Base-by-base conservation (phyloP, 2,797 vertebrate genomes). In the Hybognathus amarus region DNA sequence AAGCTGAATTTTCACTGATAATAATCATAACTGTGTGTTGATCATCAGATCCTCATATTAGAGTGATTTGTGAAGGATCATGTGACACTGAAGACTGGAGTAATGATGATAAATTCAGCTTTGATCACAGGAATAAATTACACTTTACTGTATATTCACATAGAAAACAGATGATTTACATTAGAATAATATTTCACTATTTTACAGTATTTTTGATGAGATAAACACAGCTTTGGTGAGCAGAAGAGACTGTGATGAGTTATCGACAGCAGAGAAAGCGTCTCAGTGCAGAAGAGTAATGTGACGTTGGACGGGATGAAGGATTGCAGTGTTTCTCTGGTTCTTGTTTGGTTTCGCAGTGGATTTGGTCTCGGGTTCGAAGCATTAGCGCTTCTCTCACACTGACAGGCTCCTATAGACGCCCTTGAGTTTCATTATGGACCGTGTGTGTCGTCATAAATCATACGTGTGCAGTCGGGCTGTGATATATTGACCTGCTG, bases 391-490 rank as follows among this genome's bases (percentile, higher is more conserved):
- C 85, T 85, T 70, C 87, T 87, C 88, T 78, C 1, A 24, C 80
- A 68, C 89, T 93, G 94, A 93, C 93, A 91, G 92, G 90, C 92
- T 93, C 92, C 94, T 94, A 91, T 92, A 91, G 92, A 92, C 82
- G 80, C 47, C 79, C 88, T 89, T 93, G 92, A 88, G 90, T 93
- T 93, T 91, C 89, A 93, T 93, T 95, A 63, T 92, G 92, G 91
- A 92, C 90, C 77, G 5, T 69, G 45, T 85, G 85, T 85, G 89
- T 82, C 80, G 88, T 87, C 90, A 94, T 95, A 92, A 92, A 90
- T 95, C 92, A 92, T 88, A 90, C 71, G 69, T 87, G 84, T 73
- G 86, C 82, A 83, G 83, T 79, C 4, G 85, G 66, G 88, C 70
- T 89, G 77, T 93, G 91, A 94, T 95, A 88, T 91, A 94, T 90